phyloP scores from a whole-genome alignment of 2,113 vertebrate species.

The Odobenus rosmarus region DNA sequence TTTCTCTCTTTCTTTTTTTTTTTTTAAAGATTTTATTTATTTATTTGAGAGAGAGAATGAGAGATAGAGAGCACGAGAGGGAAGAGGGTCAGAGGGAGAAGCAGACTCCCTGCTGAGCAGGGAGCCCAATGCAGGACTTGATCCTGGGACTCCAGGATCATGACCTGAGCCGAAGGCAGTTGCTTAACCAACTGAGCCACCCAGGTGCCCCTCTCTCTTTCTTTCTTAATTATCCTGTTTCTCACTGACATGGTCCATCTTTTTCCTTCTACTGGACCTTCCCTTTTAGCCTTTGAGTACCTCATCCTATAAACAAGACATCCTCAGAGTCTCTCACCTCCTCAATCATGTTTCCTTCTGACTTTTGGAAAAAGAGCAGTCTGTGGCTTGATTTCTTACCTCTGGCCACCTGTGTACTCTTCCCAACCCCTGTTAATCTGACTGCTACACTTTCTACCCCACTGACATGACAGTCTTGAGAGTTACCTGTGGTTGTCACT shows the following conservation, averaged over 20 bases:
- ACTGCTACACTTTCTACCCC: not conserved
- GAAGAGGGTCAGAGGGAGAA: no score
- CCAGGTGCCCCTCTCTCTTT: not conserved
- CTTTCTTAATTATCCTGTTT: not conserved
- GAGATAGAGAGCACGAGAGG: no score
- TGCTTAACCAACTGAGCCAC: no score
- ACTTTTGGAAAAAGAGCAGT: not conserved
- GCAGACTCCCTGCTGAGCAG: no score
- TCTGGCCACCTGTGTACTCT: not conserved
- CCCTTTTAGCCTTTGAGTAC: not conserved
- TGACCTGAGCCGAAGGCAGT: no score
- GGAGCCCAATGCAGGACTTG: no score
- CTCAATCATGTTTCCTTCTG: not conserved
- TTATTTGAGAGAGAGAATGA: no score
- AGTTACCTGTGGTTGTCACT: fast-evolving
- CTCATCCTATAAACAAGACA: not conserved
- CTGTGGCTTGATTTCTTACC: not conserved
- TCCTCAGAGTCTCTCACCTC: not conserved
- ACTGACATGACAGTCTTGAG: not conserved
- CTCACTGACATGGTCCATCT: not conserved
- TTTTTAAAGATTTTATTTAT: no score
- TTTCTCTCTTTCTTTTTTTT: not conserved
- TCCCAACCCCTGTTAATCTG: no score
- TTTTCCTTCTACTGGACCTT: not conserved
- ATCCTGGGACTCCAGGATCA: no score